These are phyloP conservation scores for Euproctis similis DNA, from an alignment of 2,888 invertebrate species.

Conservation along the genomic window DNA sequence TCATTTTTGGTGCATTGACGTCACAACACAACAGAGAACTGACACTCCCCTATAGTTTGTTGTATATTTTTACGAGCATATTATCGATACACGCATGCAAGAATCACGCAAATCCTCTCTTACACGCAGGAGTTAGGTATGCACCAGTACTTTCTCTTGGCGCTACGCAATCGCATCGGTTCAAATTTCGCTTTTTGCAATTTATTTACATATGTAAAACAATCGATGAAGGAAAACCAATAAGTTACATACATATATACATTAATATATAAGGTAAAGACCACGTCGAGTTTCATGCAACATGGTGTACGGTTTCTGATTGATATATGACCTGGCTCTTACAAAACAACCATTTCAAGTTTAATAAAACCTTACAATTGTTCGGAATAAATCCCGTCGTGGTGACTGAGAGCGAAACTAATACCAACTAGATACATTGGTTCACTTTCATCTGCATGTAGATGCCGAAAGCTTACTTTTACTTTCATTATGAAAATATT, in stretches of 20 bases:
- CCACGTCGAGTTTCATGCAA: too few species aligned
- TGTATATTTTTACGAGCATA: slow-evolving; percentile 29
- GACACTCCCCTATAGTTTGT: slow-evolving; percentile 29
- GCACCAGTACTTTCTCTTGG: slow-evolving; percentile 49
- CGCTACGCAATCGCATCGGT: slow-evolving; percentile 45
- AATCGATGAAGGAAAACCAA: slow-evolving; percentile 8
- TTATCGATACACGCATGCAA: slow-evolving; percentile 50
- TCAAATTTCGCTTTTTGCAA: slow-evolving; percentile 54
- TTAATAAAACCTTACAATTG: slow-evolving; percentile 16
- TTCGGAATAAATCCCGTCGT: slow-evolving; percentile 25
- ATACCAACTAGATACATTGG: slow-evolving; percentile 48
- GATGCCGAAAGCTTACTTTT: slow-evolving; percentile 69
- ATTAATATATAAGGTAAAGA: too few species aligned
- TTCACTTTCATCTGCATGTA: slow-evolving; percentile 64
- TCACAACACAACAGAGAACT: slow-evolving; percentile 14
- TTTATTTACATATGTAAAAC: slow-evolving; percentile 11
- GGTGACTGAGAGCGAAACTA: slow-evolving; percentile 62
- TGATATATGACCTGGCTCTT: slow-evolving; percentile 1
- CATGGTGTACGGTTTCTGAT: neutral
- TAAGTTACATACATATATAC: neutral
- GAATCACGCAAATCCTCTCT: slow-evolving; percentile 44
- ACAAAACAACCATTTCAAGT: slow-evolving; percentile 13
- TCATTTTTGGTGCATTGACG: slow-evolving; percentile 18
- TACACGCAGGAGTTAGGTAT: slow-evolving; percentile 27
- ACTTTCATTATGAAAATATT: slow-evolving; percentile 55